These are phyloP conservation scores for Megalopta genalis DNA, from an alignment of 1,140 invertebrate species.

Conservation along the genomic window DNA sequence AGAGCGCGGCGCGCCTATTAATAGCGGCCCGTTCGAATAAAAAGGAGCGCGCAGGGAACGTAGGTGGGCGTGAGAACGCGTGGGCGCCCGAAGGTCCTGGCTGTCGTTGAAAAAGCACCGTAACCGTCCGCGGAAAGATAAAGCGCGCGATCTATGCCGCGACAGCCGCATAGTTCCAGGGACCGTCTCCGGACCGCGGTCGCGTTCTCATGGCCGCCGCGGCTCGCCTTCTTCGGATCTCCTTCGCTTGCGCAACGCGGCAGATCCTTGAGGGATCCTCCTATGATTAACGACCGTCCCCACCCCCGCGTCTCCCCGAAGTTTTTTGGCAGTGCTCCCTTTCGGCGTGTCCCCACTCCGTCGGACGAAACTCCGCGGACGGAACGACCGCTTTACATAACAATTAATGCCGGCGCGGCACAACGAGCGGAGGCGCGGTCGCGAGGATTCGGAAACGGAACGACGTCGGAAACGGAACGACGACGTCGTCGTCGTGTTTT, in stretches of 20 bases:
- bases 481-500: no score
- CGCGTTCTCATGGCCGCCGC: conserved; percentile 16
- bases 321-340: conserved; percentile 16
- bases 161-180: not conserved
- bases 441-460: no score
- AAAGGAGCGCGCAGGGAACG: conserved; percentile 18
- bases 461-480: no score
- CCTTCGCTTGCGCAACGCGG: conserved; percentile 28
- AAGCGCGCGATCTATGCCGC: conserved; percentile 16
- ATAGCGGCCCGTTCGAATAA: conserved; percentile 28
- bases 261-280: conserved; percentile 16
- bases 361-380: conserved; percentile 3
- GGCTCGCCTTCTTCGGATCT: conserved; percentile 16
- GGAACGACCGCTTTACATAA: conserved; percentile 33
- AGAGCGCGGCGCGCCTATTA: not conserved
- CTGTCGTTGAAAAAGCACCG: conserved; percentile 43
- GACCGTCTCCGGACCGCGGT: no score
- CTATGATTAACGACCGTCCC: conserved; percentile 30
- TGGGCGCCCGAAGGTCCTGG: conserved; percentile 37
- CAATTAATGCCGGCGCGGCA: not conserved
- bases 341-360: not conserved
- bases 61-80: conserved; percentile 52
- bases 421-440: no score
- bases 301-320: not conserved
- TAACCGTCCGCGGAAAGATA: not conserved